Evolutionary conservation across 2,888 invertebrate species (phyloP), one percentile per base, ranked within the genome.

Genomic region (Morpho deidamia): DNA sequence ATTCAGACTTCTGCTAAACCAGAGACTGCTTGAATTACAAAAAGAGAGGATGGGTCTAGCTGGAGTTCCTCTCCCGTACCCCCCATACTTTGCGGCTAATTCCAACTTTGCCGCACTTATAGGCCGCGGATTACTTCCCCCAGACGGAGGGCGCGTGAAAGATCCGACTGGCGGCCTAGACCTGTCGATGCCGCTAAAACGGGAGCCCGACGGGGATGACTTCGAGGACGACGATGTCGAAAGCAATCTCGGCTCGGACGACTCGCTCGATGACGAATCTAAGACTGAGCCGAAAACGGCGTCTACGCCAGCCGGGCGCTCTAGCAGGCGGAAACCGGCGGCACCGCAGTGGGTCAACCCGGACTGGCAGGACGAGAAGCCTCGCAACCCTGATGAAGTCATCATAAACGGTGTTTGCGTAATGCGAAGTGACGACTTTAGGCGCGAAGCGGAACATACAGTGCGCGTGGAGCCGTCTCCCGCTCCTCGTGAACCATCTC

Each of bases 261-360:
- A 87, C 68, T 92, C 92, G 67, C 68, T 92, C 64, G 91, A 91
- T 68, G 91, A 91, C 47, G 92, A 91, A 62, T 90, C 91, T 45
- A 92, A 92, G 80, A 78, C 81, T 57, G 92, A 92, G 77, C 91
- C 91, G 54, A 92, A 92, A 55, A 81, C 88, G 68, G 70, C 87
- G 60, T 84, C 90, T 49, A 87, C 90, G 41, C 89, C 91, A 41
- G 76, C 81, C 42, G 69, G 67, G 11, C 80, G 90, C 14, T 88
- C 90, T 23, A 95, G 94, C 53, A 89, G 97, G 60, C 92, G 98
- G 70, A 99, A 99, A 89, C 97, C 98, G 1, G 97, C 97, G 1
- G 97, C 98, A 51, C 98, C 99, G 1, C 98, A 99, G 83, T 98
- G 98, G 97, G 97, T 98, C 5, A 98, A 98, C 81, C 98, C 98